Conservation (phyloP, 1,140 invertebrate genomes). For the Dermatophagoides farinae region DNA sequence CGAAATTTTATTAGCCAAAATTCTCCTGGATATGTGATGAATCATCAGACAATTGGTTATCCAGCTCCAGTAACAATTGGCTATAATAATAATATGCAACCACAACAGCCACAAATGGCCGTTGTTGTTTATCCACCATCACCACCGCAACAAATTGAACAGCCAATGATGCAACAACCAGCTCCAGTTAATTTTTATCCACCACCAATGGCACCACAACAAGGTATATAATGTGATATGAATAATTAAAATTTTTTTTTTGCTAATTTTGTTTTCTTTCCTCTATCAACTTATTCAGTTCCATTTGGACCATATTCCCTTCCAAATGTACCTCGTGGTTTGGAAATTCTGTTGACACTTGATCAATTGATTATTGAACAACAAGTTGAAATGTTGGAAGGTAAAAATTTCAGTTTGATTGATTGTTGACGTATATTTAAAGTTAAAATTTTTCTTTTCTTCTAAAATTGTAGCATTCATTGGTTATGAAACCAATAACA, state of each 20-base stretch:
- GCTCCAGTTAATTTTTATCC: background rate
- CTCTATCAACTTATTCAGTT: background rate
- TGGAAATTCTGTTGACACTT: slow-evolving; percentile 14
- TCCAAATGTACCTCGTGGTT: slow-evolving; percentile 8
- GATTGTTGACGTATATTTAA: background rate
- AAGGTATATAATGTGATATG: background rate
- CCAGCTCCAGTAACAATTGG: background rate
- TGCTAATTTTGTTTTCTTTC: background rate
- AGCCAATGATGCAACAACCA: background rate
- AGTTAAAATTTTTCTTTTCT: background rate
- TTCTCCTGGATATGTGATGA: too few species aligned
- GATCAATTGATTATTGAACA: slow-evolving; percentile 16
- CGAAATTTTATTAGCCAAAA: too few species aligned
- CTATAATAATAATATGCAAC: background rate
- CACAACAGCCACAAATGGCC: background rate
- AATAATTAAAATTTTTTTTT: background rate
- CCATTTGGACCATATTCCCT: background rate
- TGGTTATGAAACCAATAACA: slow-evolving; percentile 77
- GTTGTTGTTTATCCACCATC: background rate
- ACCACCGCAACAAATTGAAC: background rate
- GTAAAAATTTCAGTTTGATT: slow-evolving; percentile 5
- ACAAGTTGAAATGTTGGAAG: slow-evolving; percentile 20
- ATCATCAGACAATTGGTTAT: background rate
- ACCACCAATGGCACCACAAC: background rate
- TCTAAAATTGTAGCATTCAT: slow-evolving; percentile 39